Evolutionary conservation across 2,113 vertebrate species (phyloP).

Genomic region (Ameiurus melas): DNA sequence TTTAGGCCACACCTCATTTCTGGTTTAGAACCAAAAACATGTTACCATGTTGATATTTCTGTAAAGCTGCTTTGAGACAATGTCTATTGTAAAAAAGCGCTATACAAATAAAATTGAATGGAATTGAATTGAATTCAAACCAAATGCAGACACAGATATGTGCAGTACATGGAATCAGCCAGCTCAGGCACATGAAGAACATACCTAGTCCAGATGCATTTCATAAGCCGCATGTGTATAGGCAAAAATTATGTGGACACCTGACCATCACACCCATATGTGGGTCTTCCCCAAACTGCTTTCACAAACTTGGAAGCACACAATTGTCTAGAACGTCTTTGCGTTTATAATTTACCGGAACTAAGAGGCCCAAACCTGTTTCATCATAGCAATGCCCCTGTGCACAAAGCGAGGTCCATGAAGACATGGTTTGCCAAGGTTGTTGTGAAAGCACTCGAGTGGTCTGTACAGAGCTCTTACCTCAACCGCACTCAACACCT

Average conservation of each 20-base stretch:
- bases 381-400: not conserved
- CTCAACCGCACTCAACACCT: not conserved
- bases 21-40: not conserved
- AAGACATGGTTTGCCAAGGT: not conserved
- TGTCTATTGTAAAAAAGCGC: no score
- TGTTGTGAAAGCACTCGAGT: not conserved
- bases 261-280: not conserved
- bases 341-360: not conserved
- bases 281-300: not conserved
- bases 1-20: not conserved
- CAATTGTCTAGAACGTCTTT: not conserved
- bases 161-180: not conserved
- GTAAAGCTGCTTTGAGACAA: no score
- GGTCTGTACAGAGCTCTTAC: not conserved
- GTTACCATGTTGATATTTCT: no score
- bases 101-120: no score
- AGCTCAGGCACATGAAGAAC: not conserved
- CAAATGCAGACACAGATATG: not conserved
- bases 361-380: not conserved
- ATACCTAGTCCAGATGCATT: not conserved
- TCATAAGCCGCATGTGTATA: not conserved
- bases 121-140: no score
- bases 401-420: not conserved
- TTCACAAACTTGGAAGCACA: not conserved
- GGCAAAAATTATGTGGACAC: not conserved